Percentiles rank a stretch among this genome's conserved stretches.
Evolutionary conservation across 2,797 vertebrate species (phyloP).

Genomic region (Steatocranus sp.): DNA sequence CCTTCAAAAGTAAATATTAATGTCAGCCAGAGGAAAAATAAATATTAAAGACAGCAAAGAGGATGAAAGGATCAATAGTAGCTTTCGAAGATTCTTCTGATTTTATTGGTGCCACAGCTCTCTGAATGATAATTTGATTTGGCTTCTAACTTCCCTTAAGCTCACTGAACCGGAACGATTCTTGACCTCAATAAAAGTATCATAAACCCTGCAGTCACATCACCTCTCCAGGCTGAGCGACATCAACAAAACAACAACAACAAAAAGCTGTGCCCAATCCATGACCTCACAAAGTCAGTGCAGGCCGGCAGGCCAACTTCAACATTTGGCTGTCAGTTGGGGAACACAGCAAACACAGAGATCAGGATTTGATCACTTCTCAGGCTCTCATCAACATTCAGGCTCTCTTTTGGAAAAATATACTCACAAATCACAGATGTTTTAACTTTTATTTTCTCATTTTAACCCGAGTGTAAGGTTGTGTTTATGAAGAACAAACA

Average conservation of each 20-base stretch:
- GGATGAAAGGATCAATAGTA: background rate
- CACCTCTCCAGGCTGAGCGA: background rate
- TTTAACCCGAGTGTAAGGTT: background rate
- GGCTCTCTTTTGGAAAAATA: rapidly evolving
- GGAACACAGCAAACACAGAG: background rate
- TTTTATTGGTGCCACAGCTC: constrained; percentile 24
- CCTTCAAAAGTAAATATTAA: background rate
- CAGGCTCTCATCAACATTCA: background rate
- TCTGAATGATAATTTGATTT: constrained; percentile 16
- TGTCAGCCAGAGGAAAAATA: background rate
- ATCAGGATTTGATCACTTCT: background rate
- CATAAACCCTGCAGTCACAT: background rate
- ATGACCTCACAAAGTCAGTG: background rate
- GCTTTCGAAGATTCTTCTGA: constrained; percentile 10
- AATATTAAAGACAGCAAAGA: background rate
- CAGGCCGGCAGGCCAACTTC: background rate
- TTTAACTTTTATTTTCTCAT: background rate
- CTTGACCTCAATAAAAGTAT: background rate
- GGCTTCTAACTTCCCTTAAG: background rate
- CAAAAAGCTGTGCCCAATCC: background rate
- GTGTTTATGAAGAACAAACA: background rate
- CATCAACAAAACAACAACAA: background rate
- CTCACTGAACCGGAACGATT: background rate
- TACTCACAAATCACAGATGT: background rate
- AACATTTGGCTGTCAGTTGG: background rate